phyloP scores from a whole-genome alignment of 1,140 invertebrate species.

The Pararge aegeria region DNA sequence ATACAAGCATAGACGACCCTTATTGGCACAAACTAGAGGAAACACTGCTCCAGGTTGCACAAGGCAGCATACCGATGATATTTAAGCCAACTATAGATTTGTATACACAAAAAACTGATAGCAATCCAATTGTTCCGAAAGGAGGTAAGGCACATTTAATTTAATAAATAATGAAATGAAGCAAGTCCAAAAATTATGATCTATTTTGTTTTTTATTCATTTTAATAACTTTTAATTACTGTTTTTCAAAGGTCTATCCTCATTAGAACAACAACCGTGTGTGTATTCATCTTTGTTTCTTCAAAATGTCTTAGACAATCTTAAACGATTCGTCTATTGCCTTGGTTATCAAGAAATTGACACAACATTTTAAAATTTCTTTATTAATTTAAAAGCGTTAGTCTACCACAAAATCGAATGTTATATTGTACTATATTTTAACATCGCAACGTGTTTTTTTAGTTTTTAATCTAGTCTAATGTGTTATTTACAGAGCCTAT shows the following conservation, averaged over 20 bases:
- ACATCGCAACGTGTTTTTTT: neutral
- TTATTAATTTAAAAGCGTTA: too few relatives aligned
- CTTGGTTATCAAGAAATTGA: too few relatives aligned
- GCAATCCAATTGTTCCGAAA: constrained; percentile 85
- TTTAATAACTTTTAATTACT: too few relatives aligned
- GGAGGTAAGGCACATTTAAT: constrained; percentile 76
- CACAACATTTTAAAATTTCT: too few relatives aligned
- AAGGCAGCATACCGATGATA: constrained; percentile 85
- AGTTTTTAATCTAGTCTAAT: constrained; percentile 12
- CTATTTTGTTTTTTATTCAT: too few relatives aligned
- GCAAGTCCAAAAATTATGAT: neutral
- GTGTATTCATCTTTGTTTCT: too few relatives aligned
- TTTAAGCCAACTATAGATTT: constrained; percentile 89
- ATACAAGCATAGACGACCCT: constrained; percentile 40
- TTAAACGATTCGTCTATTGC: too few relatives aligned
- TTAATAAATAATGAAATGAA: neutral
- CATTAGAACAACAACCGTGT: too few relatives aligned
- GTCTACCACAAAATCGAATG: too few relatives aligned
- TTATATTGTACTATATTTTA: neutral
- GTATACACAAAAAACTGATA: constrained; percentile 85
- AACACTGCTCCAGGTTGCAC: constrained; percentile 85
- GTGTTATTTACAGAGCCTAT: constrained; percentile 86
- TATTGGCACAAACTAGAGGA: constrained; percentile 90
- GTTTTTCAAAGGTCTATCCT: too few relatives aligned
- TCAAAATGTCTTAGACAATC: too few relatives aligned